These are phyloP conservation scores for Okapia johnstoni DNA, from an alignment of 2,113 vertebrate genomes.

Conservation along the genomic window DNA sequence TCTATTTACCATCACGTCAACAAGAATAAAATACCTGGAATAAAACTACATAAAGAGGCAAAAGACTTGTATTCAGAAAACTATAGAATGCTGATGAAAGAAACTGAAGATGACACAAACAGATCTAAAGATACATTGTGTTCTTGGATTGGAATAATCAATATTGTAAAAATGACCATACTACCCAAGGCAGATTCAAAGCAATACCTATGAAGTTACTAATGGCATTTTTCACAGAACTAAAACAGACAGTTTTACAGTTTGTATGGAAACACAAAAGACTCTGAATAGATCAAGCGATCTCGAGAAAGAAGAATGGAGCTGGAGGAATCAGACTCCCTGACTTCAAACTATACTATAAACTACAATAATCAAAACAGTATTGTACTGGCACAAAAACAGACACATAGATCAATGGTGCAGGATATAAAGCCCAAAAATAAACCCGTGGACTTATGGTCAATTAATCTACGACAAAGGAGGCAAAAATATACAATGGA, in stretches of 20 bases:
- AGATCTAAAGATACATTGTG: background rate
- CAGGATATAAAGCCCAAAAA: background rate
- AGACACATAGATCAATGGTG: background rate
- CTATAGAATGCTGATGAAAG: background rate
- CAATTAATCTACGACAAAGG: background rate
- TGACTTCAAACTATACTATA: background rate
- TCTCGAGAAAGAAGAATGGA: background rate
- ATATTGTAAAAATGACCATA: background rate
- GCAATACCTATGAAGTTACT: background rate
- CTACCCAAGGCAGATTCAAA: background rate
- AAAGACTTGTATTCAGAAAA: background rate
- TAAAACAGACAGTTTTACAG: background rate
- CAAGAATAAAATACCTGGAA: background rate
- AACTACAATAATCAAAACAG: background rate
- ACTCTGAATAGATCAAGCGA: background rate
- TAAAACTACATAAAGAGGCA: background rate
- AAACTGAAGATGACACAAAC: background rate
- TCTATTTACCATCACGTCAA: background rate
- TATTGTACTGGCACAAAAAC: background rate
- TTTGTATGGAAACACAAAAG: background rate
- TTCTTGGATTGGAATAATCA: background rate
- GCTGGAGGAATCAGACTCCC: background rate
- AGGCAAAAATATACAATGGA: background rate
- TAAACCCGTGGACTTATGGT: background rate
- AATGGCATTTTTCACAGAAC: background rate